Conservation (phyloP, 2,113 vertebrate species). For the Corapipo altera region DNA sequence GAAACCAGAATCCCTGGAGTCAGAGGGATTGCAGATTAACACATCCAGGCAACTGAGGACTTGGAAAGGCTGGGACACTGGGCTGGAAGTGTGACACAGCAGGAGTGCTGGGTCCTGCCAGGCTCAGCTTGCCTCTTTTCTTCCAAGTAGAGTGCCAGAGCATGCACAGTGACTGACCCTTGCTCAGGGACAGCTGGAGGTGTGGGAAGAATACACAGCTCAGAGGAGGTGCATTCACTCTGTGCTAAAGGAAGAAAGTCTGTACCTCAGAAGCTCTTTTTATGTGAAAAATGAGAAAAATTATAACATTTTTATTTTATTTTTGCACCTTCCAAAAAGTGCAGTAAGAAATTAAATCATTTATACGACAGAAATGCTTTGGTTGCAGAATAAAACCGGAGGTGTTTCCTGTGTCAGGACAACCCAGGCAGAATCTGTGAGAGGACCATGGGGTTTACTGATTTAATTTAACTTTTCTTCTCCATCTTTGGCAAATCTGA, state of each 20-base stretch:
- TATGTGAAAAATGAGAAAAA: background rate
- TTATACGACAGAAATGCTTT: background rate
- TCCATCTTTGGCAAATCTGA: background rate
- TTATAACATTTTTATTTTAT: background rate
- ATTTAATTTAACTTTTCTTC: background rate
- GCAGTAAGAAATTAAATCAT: background rate
- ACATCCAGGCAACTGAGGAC: background rate
- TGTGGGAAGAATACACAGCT: background rate
- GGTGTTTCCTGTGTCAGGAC: background rate
- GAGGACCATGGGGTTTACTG: background rate
- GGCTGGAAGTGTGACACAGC: background rate
- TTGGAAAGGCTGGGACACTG: background rate
- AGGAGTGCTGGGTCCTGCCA: background rate
- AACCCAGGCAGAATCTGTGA: background rate
- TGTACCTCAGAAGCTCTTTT: background rate
- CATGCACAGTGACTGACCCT: background rate
- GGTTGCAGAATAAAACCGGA: background rate
- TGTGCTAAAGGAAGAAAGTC: background rate
- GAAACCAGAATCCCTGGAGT: background rate
- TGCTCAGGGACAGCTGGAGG: background rate
- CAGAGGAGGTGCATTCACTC: background rate
- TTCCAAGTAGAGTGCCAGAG: background rate
- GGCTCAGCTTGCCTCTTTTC: background rate
- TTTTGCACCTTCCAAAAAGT: background rate
- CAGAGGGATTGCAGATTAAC: background rate